A percentile compares a stretch with the other conserved stretches of the same genome.
These are phyloP conservation scores for Platynereis dumerilii DNA, from an alignment of 2,888 invertebrate genomes.

Conservation along the genomic window DNA sequence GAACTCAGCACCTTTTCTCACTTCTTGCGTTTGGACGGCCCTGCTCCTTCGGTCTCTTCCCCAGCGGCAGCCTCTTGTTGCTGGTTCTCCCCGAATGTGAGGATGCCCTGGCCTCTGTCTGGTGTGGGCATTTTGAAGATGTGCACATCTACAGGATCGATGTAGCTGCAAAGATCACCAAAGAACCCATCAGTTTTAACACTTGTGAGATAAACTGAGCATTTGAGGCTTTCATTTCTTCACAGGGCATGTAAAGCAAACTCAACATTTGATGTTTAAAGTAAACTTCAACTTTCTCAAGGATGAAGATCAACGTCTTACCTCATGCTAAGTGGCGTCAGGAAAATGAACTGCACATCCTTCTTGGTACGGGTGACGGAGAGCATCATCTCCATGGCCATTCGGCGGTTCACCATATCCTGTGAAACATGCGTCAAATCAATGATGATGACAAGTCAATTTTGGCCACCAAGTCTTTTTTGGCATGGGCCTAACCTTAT, in stretches of 20 bases:
- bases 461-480: too few species aligned
- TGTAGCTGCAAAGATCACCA: conserved; percentile 45
- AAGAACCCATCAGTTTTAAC: too few species aligned
- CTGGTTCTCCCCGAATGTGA: conserved; percentile 15
- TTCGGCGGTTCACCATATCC: conserved; percentile 84
- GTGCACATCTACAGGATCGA: conserved; percentile 40
- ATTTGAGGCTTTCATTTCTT: too few species aligned
- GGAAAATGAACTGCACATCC: conserved; percentile 80
- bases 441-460: too few species aligned
- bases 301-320: conserved; percentile 29
- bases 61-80: neutral
- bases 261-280: too few species aligned
- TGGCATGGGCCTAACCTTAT: too few species aligned
- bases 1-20: too few species aligned
- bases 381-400: conserved; percentile 79
- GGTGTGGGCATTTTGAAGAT: conserved; percentile 59
- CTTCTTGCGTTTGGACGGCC: neutral
- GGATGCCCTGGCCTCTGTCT: conserved; percentile 43
- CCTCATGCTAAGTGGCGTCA: conserved; percentile 77
- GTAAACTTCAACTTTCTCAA: too few species aligned
- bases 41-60: neutral
- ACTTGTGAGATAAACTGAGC: too few species aligned
- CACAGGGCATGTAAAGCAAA: too few species aligned
- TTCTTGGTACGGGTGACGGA: conserved; percentile 75
- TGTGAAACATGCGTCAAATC: conserved; percentile 66